These are phyloP conservation scores for silkworm (Bombyx mori) DNA, from an alignment of 1,140 invertebrate species.

Conservation along the genomic window ASM3026992v2 NC_085126.1:8059001-8059500, in stretches of 20 bases:
- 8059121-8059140: slow-evolving; percentile 17
- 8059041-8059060: slow-evolving; percentile 21
- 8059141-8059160: slow-evolving; percentile 1
- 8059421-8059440: slow-evolving; percentile 14
- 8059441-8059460: too few relatives aligned
- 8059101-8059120: slow-evolving; percentile 25
- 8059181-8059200: slow-evolving; percentile 8
- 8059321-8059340: too few relatives aligned
- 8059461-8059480: too few relatives aligned
- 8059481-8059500: too few relatives aligned
- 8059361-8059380: slow-evolving; percentile 17
- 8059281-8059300: slow-evolving; percentile 11
- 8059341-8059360: too few relatives aligned
- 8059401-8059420: slow-evolving; percentile 13
- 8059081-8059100: slow-evolving; percentile 20
- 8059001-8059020: slow-evolving; percentile 25
- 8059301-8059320: too few relatives aligned
- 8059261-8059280: slow-evolving; percentile 2
- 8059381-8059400: slow-evolving; percentile 16
- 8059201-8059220: slow-evolving; percentile 5
- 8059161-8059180: not conserved
- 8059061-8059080: too few relatives aligned
- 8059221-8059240: too few relatives aligned
- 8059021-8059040: slow-evolving; percentile 27
- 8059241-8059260: slow-evolving; percentile 7